These are phyloP conservation scores for Chlorodrepanis virens DNA, from an alignment of 2,113 vertebrate species.

Conservation along the genomic window DNA sequence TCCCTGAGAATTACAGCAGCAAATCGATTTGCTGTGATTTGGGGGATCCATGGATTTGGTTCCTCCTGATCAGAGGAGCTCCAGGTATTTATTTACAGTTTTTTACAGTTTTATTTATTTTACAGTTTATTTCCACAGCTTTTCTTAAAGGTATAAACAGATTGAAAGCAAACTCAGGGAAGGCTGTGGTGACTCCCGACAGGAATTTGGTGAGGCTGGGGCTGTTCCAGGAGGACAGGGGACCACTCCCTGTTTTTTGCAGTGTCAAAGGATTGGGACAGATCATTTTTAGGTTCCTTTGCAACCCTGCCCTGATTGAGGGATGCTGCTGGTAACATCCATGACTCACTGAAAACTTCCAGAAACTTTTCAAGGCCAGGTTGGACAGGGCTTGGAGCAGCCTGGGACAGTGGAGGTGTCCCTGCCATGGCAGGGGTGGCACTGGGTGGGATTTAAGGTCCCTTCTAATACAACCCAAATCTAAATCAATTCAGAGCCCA, in stretches of 20 bases:
- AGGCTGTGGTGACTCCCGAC: not conserved
- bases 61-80: not conserved
- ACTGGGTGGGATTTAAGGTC: not conserved
- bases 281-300: not conserved
- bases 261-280: not conserved
- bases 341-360: not conserved
- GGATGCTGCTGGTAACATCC: not conserved
- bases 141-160: not conserved
- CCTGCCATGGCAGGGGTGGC: not conserved
- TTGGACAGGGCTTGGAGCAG: fast-evolving
- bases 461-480: not conserved
- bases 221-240: not conserved
- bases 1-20: not conserved
- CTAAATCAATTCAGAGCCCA: not conserved
- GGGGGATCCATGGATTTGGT: not conserved
- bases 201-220: not conserved
- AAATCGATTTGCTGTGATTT: not conserved
- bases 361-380: not conserved
- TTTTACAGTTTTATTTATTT: not conserved
- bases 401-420: not conserved
- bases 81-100: not conserved
- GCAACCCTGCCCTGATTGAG: not conserved
- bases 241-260: not conserved
- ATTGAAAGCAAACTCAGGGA: fast-evolving
- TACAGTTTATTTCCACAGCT: not conserved